A percentile compares a stretch with the other conserved stretches of the same genome.
These are phyloP conservation scores for Danionella cerebrum DNA, from an alignment of 2,113 vertebrate species.

Conservation along the genomic window DNA sequence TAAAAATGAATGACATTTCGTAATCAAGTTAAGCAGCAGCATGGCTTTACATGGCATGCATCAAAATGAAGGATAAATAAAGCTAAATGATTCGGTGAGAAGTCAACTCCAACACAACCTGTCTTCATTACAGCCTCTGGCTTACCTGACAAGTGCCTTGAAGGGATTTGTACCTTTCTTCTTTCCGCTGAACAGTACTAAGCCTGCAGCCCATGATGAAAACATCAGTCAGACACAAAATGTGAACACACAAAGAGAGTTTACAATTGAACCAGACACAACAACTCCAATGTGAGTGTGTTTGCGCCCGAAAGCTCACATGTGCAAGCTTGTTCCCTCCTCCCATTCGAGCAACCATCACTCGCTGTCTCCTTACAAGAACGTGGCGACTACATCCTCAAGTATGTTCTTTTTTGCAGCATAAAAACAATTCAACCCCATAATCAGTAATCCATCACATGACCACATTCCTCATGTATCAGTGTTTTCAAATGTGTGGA, in stretches of 20 bases:
- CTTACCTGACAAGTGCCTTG: conserved; percentile 15
- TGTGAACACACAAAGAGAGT: neutral
- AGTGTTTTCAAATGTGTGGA: neutral
- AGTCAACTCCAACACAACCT: neutral
- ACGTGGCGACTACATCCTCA: neutral
- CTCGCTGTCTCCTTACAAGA: neutral
- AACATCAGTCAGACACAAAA: neutral
- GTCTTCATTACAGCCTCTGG: neutral
- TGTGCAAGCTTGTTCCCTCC: neutral
- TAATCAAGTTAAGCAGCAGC: neutral
- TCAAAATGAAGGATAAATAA: neutral
- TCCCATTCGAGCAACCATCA: neutral
- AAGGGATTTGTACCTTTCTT: conserved; percentile 5
- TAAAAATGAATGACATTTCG: neutral
- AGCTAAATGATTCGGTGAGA: neutral
- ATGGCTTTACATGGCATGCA: neutral
- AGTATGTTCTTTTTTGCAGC: neutral
- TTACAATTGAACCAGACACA: conserved; percentile 4
- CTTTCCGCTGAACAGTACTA: neutral
- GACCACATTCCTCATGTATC: neutral
- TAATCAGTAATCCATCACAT: neutral
- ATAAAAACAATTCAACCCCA: neutral
- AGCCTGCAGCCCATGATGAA: conserved; percentile 20
- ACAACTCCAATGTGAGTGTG: conserved; percentile 8
- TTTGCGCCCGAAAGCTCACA: neutral